These are phyloP conservation scores for Anisognathus igniventris DNA, from an alignment of 2,797 vertebrate genomes.

Conservation along the genomic window DNA sequence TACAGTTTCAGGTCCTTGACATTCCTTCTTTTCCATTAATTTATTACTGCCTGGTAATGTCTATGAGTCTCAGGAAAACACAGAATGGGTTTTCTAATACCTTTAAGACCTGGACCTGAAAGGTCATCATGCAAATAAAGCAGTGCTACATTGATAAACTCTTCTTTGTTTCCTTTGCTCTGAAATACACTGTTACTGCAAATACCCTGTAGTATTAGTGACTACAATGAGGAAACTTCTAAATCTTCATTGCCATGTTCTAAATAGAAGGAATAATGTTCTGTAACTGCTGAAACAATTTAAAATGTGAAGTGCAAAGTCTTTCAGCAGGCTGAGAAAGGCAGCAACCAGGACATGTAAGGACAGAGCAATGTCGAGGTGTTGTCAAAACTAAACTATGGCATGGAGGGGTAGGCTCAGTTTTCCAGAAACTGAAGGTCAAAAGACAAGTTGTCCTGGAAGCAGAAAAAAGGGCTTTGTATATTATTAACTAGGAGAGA, in stretches of 20 bases:
- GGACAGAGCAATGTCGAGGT: neutral
- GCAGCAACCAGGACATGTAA: neutral
- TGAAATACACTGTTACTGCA: neutral
- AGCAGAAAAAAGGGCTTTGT: neutral
- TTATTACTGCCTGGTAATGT: neutral
- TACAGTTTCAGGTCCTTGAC: neutral
- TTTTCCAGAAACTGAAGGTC: neutral
- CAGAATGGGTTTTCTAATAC: neutral
- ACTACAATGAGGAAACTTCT: neutral
- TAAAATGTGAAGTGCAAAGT: neutral
- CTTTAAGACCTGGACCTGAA: neutral
- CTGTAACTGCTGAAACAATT: neutral
- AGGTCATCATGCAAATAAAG: neutral
- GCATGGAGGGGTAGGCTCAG: neutral
- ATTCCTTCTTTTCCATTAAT: neutral
- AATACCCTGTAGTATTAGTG: neutral
- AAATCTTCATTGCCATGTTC: neutral
- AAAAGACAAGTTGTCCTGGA: neutral
- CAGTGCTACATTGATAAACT: neutral
- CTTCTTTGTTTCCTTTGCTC: neutral
- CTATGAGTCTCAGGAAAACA: neutral
- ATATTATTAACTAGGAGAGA: neutral
- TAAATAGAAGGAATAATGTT: neutral
- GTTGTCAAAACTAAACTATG: neutral
- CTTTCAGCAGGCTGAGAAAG: neutral